These are phyloP conservation scores for Sander lucioperca DNA, from an alignment of 2,113 vertebrate genomes.

Conservation along the genomic window DNA sequence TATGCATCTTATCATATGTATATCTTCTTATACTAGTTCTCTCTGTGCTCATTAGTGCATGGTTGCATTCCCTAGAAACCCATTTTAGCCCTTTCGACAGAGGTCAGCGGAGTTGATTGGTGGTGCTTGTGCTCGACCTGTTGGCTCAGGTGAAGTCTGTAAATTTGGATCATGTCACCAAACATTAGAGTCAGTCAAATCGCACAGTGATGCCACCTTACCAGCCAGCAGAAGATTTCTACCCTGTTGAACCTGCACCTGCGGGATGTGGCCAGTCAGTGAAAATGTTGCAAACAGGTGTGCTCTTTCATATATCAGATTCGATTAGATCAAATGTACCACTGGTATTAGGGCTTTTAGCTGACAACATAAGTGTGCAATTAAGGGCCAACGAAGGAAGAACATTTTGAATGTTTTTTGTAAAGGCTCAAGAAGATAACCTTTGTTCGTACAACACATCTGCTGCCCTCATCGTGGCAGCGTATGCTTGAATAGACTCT, in stretches of 20 bases:
- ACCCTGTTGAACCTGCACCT: constrained; percentile 37
- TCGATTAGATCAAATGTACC: neutral
- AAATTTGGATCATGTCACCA: constrained; percentile 32
- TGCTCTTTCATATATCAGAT: neutral
- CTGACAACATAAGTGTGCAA: neutral
- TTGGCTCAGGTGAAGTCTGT: neutral
- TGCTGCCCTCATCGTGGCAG: constrained; percentile 15
- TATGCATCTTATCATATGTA: neutral
- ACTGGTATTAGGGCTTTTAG: neutral
- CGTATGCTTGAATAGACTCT: constrained; percentile 34
- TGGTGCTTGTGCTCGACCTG: constrained; percentile 27
- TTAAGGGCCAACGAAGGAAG: neutral
- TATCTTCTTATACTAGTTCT: neutral
- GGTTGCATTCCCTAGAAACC: neutral
- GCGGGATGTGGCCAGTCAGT: constrained; percentile 25
- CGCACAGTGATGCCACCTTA: neutral
- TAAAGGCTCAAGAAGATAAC: constrained; percentile 5
- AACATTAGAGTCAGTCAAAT: constrained; percentile 27
- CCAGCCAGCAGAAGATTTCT: constrained; percentile 10
- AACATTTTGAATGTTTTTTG: neutral
- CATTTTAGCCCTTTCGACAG: neutral
- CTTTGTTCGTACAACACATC: neutral
- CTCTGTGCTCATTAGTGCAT: neutral
- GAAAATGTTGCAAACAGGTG: constrained; percentile 36
- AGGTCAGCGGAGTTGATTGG: neutral